Evolutionary conservation across 2,888 invertebrate genomes (phyloP).

Genomic region (Sphaerophoria taeniata): DNA sequence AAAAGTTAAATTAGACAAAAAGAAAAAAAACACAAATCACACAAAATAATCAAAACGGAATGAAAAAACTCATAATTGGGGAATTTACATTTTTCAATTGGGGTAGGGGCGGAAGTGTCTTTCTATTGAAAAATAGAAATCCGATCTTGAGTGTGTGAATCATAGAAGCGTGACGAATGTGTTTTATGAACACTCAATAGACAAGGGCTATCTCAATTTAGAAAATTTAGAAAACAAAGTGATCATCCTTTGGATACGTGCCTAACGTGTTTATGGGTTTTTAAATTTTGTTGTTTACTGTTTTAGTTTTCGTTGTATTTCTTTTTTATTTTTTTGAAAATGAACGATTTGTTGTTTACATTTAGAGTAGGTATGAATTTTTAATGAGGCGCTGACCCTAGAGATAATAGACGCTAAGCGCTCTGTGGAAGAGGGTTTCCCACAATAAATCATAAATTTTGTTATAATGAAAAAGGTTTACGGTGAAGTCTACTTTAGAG

Average conservation of each 20-base stretch:
- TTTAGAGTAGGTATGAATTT: constrained; percentile 13
- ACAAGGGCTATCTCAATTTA: constrained; percentile 39
- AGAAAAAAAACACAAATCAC: constrained; percentile 16
- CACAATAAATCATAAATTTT: constrained; percentile 34
- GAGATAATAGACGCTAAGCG: not conserved
- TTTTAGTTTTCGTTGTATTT: no score
- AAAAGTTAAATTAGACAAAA: constrained; percentile 15
- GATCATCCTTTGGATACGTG: constrained; percentile 44
- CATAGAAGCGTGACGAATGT: constrained; percentile 51
- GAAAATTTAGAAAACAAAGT: constrained; percentile 14
- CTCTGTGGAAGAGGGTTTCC: constrained; percentile 1
- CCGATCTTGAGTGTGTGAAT: constrained; percentile 38
- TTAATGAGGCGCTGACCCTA: constrained; percentile 28
- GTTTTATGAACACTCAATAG: constrained; percentile 16
- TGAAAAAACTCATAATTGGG: constrained; percentile 55
- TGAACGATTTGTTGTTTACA: constrained; percentile 22
- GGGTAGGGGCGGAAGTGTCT: constrained; percentile 34
- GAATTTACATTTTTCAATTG: constrained; percentile 21
- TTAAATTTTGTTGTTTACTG: not conserved
- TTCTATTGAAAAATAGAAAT: constrained; percentile 56
- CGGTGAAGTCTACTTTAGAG: no score
- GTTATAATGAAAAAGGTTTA: not conserved
- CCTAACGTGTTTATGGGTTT: constrained; percentile 36
- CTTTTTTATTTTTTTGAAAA: not conserved
- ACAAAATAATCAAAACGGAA: constrained; percentile 58